phyloP scores from a whole-genome alignment of 2,888 invertebrate genomes.

The Theretra japonica region DNA sequence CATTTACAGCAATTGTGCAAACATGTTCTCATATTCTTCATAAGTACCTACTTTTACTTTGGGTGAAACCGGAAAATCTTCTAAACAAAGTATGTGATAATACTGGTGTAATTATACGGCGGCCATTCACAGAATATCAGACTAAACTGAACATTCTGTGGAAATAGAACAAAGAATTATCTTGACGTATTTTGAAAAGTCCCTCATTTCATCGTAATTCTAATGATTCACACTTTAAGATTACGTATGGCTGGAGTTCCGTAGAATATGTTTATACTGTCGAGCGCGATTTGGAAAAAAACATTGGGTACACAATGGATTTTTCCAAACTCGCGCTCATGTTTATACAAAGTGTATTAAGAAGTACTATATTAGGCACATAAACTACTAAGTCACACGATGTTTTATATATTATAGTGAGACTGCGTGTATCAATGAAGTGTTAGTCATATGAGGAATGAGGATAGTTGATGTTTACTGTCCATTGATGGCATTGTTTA shows the following conservation, averaged over 20 bases:
- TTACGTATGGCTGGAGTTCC: background rate
- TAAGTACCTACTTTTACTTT: too few species aligned
- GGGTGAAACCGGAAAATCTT: background rate
- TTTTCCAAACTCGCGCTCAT: background rate
- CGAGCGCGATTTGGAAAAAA: too few species aligned
- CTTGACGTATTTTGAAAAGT: background rate
- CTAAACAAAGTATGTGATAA: background rate
- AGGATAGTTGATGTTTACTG: background rate
- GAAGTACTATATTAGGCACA: background rate
- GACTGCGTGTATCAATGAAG: background rate
- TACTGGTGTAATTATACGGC: background rate
- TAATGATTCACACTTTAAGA: background rate
- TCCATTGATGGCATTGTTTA: background rate
- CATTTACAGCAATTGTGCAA: too few species aligned
- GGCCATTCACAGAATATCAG: background rate
- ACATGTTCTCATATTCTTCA: too few species aligned
- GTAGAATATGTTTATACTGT: background rate
- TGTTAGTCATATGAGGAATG: background rate
- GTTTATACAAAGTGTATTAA: conserved; percentile 1
- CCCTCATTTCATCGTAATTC: background rate
- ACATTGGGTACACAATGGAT: too few species aligned
- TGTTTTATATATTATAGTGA: background rate
- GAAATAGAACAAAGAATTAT: conserved; percentile 8
- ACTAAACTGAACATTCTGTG: background rate
- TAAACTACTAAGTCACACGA: background rate